Conservation (phyloP, 1,140 invertebrate genomes). For the Venturia canescens region DNA sequence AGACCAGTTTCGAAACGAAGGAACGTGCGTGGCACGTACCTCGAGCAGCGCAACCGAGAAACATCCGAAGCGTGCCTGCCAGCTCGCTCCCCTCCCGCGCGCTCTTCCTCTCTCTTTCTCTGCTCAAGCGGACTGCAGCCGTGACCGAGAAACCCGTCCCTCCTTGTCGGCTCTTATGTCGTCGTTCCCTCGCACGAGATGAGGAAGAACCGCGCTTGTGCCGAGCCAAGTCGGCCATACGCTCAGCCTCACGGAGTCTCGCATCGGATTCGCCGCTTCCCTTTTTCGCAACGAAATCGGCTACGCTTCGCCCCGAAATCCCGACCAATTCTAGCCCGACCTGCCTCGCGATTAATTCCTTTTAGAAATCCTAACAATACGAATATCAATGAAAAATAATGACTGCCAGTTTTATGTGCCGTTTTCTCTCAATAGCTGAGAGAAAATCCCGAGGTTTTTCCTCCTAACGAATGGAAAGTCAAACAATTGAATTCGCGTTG, state of each 20-base stretch:
- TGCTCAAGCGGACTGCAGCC: conserved; percentile 41
- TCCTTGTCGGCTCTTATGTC: conserved; percentile 38
- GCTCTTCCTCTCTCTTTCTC: conserved; percentile 4
- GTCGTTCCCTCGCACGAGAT: conserved; percentile 48
- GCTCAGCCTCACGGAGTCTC: conserved; percentile 15
- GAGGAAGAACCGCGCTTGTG: conserved; percentile 51
- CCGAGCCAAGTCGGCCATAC: conserved; percentile 63
- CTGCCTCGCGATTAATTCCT: background rate
- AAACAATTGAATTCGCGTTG: too few relatives aligned
- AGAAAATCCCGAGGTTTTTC: too few relatives aligned
- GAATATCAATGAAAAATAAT: background rate
- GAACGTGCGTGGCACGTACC: too few relatives aligned
- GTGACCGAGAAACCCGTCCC: conserved; percentile 66
- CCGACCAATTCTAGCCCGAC: background rate
- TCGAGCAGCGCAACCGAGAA: background rate
- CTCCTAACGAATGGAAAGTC: too few relatives aligned
- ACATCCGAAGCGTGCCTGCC: conserved; percentile 33
- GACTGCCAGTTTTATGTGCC: background rate
- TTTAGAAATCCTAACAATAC: background rate
- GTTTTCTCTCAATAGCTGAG: background rate
- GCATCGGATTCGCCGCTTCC: conserved; percentile 36
- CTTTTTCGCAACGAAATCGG: conserved; percentile 16
- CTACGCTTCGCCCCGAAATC: background rate
- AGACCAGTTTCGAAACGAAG: conserved; percentile 1
- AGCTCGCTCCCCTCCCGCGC: background rate